Percentiles rank a stretch among this genome's conserved stretches.
Conservation (phyloP, 2,113 vertebrate species). For the Microtus ochrogaster region DNA sequence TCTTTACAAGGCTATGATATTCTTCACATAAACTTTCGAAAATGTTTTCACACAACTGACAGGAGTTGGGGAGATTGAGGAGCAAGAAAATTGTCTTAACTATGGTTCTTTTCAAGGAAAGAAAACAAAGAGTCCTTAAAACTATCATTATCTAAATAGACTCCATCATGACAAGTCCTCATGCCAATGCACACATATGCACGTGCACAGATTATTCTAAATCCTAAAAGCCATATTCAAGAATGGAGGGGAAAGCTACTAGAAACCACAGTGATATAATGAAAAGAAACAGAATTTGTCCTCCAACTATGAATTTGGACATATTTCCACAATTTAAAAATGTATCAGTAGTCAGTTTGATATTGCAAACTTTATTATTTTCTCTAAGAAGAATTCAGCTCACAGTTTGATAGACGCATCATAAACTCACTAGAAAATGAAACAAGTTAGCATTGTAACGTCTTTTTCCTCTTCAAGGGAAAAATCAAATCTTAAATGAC, state of each 20-base stretch:
- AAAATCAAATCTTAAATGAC: slow-evolving; percentile 80
- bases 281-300: slow-evolving; percentile 10
- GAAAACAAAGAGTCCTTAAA: slow-evolving; percentile 27
- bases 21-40: slow-evolving; percentile 52
- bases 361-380: slow-evolving; percentile 30
- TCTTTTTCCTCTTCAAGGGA: slow-evolving; percentile 75
- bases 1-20: neutral
- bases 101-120: slow-evolving; percentile 6
- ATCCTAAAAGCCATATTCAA: slow-evolving; percentile 26
- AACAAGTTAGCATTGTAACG: slow-evolving; percentile 63
- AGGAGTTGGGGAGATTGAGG: neutral
- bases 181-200: neutral
- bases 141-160: slow-evolving; percentile 11
- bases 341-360: neutral
- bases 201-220: neutral
- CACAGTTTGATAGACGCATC: neutral
- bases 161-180: neutral
- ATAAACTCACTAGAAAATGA: slow-evolving; percentile 51
- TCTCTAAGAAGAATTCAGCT: slow-evolving; percentile 36
- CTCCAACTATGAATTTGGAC: slow-evolving; percentile 57
- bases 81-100: neutral
- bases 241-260: neutral
- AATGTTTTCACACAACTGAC: slow-evolving; percentile 33
- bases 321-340: slow-evolving; percentile 34
- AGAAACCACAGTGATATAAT: neutral